Percentiles rank a stretch among this genome's conserved stretches.
These are phyloP conservation scores for Myrmecophaga tridactyla DNA, from an alignment of 2,113 vertebrate species.

Conservation along the genomic window DNA sequence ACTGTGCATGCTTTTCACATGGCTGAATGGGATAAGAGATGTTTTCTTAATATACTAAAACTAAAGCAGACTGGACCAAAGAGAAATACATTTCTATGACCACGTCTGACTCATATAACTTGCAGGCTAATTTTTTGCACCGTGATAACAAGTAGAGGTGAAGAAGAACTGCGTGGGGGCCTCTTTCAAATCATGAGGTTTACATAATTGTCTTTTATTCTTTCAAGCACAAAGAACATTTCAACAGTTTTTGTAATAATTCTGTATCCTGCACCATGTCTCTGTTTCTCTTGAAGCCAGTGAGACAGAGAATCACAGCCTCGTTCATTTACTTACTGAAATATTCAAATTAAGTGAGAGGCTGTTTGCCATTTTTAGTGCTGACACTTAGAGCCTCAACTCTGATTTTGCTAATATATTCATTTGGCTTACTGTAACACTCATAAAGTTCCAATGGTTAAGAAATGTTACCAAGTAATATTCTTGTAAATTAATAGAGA, in stretches of 20 bases:
- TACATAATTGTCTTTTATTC: background rate
- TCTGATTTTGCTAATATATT: slow-evolving; percentile 4
- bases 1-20: background rate
- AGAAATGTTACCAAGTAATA: background rate
- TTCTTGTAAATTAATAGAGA: slow-evolving; percentile 19
- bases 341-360: background rate
- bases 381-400: background rate
- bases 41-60: background rate
- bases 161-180: background rate
- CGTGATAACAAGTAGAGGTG: background rate
- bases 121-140: background rate
- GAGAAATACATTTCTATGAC: background rate
- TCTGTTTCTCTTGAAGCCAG: background rate
- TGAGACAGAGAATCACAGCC: background rate
- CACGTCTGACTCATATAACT: background rate
- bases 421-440: background rate
- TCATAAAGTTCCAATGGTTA: background rate
- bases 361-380: background rate
- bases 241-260: background rate
- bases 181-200: background rate
- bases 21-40: background rate
- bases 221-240: background rate
- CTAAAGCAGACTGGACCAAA: background rate
- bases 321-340: slow-evolving; percentile 15
- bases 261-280: background rate